Percentiles rank a stretch among this genome's conserved stretches.
These are phyloP conservation scores for Tethea ocularis DNA, from an alignment of 2,888 invertebrate species.

Conservation along the genomic window DNA sequence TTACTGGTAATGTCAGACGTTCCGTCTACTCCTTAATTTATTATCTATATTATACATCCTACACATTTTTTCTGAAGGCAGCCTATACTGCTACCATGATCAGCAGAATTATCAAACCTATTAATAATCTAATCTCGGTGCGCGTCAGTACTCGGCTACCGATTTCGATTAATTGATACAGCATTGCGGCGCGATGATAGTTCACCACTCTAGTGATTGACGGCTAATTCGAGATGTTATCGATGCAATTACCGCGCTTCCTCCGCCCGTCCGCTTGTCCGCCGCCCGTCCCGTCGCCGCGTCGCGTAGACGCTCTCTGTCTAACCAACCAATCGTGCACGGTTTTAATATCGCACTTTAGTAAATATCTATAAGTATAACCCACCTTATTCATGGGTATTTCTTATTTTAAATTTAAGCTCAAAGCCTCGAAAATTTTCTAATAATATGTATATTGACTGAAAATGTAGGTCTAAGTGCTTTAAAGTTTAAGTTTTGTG, in stretches of 20 bases:
- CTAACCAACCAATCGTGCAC: not conserved
- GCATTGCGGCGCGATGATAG: slow-evolving; percentile 69
- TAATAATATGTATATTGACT: too few relatives aligned
- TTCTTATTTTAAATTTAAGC: not conserved
- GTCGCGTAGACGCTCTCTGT: not conserved
- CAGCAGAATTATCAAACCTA: slow-evolving; percentile 67
- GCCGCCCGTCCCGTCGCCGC: slow-evolving; percentile 14
- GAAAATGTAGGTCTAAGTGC: too few relatives aligned
- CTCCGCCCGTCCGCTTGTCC: slow-evolving; percentile 17
- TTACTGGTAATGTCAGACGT: slow-evolving; percentile 7
- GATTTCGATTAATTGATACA: slow-evolving; percentile 80
- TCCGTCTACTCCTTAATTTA: slow-evolving; percentile 7
- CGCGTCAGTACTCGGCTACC: slow-evolving; percentile 70
- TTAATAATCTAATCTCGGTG: slow-evolving; percentile 72
- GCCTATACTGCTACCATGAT: slow-evolving; percentile 56
- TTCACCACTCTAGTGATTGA: slow-evolving; percentile 71
- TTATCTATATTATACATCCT: slow-evolving; percentile 6
- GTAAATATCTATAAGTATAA: not conserved
- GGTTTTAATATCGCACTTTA: not conserved
- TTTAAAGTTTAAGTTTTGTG: too few relatives aligned
- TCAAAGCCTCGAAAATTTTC: too few relatives aligned
- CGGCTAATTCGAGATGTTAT: slow-evolving; percentile 80
- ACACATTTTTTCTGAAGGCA: slow-evolving; percentile 6
- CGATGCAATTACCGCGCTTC: slow-evolving; percentile 69
- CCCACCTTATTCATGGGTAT: not conserved